Base-by-base conservation (phyloP, 2,113 vertebrate species). In the Mirza zaza region DNA sequence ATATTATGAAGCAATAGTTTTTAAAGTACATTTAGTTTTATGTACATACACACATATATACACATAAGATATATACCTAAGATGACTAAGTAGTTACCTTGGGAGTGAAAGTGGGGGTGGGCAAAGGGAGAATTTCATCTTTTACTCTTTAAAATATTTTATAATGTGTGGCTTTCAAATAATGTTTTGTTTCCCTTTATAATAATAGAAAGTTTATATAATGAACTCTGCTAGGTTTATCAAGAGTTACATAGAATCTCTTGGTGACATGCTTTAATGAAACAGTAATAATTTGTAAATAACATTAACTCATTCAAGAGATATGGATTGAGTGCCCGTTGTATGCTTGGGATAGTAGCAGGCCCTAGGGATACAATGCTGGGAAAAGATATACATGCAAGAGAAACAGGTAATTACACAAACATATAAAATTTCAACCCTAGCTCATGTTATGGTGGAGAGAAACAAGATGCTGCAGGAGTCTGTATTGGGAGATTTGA, bases 91-190 rank as follows among this genome's bases (percentile, higher is more conserved):
- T 73, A 70, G 90, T 94, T 95, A 70, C 80, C 9, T 77, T 20
- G 36, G 32, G 57, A 94, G 25, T 87, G 45, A 88, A 52, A 61
- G 76, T 94, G n/a, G 36, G 39, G 23, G 48, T 83, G 50, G 27
- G 59, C 20, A 81, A 92, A 94, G 48, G 57, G 55, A 27, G 50
- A 85, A 71, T 85, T 84, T 92, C 23, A 95, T 90, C 32, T 92
- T 90, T 86, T 76, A 75, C 21, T 94, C 25, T 87, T 84, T 77
- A 50, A 95, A 96, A 71, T 96, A 85, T 76, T 94, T 96, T 76
- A 48, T 77, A 52, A 52, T 92, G 18, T 93, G 80, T 80, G 63
- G 84, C 71, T 76, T 95, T 70, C 87, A 85, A 65, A 86, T 79
- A 79, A 83, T 61, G 1, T 86, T 77, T 93, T 87, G 11, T 29